Evolutionary conservation across 1,140 invertebrate genomes (phyloP).

Genomic region (Zaprionus vittiger): DNA sequence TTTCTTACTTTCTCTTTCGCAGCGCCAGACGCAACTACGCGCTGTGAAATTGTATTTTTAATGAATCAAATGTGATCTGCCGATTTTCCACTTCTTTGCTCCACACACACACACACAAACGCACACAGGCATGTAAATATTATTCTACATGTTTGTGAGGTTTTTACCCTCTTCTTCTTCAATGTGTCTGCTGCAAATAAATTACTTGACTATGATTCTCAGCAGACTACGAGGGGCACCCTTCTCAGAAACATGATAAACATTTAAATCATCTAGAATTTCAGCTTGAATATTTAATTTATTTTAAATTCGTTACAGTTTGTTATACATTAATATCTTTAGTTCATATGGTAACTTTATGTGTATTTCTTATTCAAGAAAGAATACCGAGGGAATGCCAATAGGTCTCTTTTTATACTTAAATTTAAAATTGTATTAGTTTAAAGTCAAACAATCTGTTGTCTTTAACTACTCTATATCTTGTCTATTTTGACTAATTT

Average conservation of each 20-base stretch:
- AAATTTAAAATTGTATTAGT: no score
- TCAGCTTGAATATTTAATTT: neutral
- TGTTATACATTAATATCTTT: neutral
- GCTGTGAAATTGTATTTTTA: conserved; percentile 79
- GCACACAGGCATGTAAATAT: conserved; percentile 12
- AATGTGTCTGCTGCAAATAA: neutral
- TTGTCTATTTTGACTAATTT: neutral
- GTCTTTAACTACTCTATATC: no score
- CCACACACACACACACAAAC: conserved; percentile 22
- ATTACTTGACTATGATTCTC: conserved; percentile 2
- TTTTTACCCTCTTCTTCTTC: neutral
- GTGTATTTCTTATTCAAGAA: neutral
- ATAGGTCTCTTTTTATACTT: no score
- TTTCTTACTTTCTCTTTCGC: conserved; percentile 28
- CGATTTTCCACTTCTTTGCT: conserved; percentile 61
- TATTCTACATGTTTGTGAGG: neutral
- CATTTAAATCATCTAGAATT: neutral
- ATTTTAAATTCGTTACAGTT: neutral
- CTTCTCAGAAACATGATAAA: neutral
- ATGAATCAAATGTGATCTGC: conserved; percentile 75
- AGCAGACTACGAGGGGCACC: neutral
- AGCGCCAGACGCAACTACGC: conserved; percentile 43
- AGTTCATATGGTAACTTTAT: neutral
- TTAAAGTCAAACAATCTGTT: no score
- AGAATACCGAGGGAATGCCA: no score